A percentile compares a stretch with the other conserved stretches of the same genome.
Conservation (phyloP, 2,888 invertebrate genomes). For the Dryobotodes eremita region DNA sequence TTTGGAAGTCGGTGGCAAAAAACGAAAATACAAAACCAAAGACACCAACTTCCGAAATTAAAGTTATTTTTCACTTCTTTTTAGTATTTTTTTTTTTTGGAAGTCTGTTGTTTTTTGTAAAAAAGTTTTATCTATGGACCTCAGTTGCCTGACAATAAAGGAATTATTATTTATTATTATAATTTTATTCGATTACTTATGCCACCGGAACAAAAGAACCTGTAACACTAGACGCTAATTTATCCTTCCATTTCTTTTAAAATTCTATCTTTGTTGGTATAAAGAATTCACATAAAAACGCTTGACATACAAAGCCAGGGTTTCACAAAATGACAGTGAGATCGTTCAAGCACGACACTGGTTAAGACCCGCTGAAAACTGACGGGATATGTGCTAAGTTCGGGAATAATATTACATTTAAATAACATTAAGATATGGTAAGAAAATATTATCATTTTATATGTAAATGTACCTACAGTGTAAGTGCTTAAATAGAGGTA, state of each 20-base stretch:
- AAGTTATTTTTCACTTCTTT: no score
- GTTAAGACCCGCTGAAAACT: background rate
- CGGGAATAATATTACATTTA: slow-evolving; percentile 14
- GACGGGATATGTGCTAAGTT: background rate
- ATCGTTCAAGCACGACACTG: slow-evolving; percentile 2
- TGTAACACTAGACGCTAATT: background rate
- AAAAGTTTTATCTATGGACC: no score
- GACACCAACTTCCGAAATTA: no score
- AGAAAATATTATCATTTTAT: background rate
- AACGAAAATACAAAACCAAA: no score
- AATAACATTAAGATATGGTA: background rate
- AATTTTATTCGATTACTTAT: background rate
- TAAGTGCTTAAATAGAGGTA: no score
- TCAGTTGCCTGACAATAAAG: no score
- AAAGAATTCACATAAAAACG: background rate
- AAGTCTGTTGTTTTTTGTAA: no score
- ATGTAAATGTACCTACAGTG: background rate
- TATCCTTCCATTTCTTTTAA: background rate
- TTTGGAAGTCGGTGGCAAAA: no score
- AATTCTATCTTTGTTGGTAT: background rate
- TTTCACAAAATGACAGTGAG: slow-evolving; percentile 10
- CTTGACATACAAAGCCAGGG: slow-evolving; percentile 6
- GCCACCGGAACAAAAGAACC: background rate
- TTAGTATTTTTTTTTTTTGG: no score
- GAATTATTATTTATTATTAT: no score